Evolutionary conservation across 2,797 vertebrate species (phyloP).

Genomic region (Chaetodon trifasciatus): DNA sequence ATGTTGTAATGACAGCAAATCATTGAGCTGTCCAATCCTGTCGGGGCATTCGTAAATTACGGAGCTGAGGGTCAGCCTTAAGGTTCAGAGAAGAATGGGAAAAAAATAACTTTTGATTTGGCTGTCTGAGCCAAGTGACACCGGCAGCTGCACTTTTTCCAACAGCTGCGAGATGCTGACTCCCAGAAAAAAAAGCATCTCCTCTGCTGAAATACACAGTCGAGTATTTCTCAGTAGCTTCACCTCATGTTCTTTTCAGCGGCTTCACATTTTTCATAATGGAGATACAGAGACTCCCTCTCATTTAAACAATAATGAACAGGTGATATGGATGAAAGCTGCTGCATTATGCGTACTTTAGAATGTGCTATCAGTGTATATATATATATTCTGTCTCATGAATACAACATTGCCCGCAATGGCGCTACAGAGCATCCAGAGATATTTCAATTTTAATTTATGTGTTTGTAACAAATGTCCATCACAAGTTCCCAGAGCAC

Average conservation of each 20-base stretch:
- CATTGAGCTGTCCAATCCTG: conserved; percentile 42
- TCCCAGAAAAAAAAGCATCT: conserved; percentile 47
- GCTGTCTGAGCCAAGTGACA: conserved; percentile 48
- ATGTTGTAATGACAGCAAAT: conserved; percentile 44
- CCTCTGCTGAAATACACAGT: conserved; percentile 21
- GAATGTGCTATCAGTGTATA: background rate
- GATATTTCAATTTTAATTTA: too few relatives aligned
- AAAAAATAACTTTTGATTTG: conserved; percentile 51
- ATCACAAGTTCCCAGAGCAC: background rate
- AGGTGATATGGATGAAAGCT: background rate
- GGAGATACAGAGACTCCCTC: background rate
- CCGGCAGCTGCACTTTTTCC: conserved; percentile 40
- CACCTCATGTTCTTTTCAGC: conserved; percentile 1
- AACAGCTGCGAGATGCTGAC: conserved; percentile 48
- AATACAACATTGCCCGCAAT: background rate
- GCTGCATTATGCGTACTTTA: background rate
- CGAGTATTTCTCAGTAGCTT: background rate
- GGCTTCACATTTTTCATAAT: background rate
- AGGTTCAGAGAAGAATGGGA: conserved; percentile 31
- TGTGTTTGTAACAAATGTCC: background rate
- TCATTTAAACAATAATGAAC: background rate
- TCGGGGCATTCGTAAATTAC: conserved; percentile 40
- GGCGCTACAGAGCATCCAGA: background rate
- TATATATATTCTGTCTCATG: background rate
- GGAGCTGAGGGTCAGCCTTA: conserved; percentile 32